Base-by-base conservation (phyloP, 2,888 invertebrate species). In the Hirtodrosophila cameraria region DNA sequence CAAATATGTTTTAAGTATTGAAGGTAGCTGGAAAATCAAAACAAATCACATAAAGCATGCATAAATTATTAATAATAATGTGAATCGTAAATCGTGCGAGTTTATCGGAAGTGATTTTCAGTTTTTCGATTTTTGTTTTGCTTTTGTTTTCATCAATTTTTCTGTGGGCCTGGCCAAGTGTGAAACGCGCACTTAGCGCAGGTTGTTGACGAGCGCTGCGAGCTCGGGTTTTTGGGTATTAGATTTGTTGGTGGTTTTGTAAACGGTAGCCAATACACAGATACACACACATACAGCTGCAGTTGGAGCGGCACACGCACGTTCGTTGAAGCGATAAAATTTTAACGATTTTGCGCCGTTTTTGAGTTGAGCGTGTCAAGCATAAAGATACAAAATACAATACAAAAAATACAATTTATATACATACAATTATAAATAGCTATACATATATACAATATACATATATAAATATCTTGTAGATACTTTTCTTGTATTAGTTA, bases 281-380 rank as follows among this genome's bases (percentile, higher is more conserved):
- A 28, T 49, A 55, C 28, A 48, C 43, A 18, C 52, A 30, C 16
- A 27, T 39, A 23, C 36, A 54, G n/a, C n/a, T n/a, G n/a, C 49
- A 27, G n/a, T 35, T 31, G 48, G 31, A 8, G 11, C 23, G 8
- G 16, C 25, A 54, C 55, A 48, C 70, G 75, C 73, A 76, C 69
- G 72, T 55, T 65, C 77, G 66, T 38, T 63, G 68, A 71, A 53
- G 87, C 81, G 81, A 82, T 82, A 86, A 87, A 87, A 86, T 75
- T 80, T 82, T 82, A 82, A 87, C 86, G 87, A 87, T 87, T 77
- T 82, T 87, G 83, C 82, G 80, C 72, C 75, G 82, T 57, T 77
- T 57, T 77, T 75, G 84, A 59, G 75, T 72, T 31, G 82, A 82
- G 87, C 81, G 87, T 82, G 87, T 87, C 81, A 67, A 63, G 81